Percentiles rank a stretch among this genome's conserved stretches.
phyloP scores from a whole-genome alignment of 2,797 vertebrate species.

The Enteromius viviparus region DNA sequence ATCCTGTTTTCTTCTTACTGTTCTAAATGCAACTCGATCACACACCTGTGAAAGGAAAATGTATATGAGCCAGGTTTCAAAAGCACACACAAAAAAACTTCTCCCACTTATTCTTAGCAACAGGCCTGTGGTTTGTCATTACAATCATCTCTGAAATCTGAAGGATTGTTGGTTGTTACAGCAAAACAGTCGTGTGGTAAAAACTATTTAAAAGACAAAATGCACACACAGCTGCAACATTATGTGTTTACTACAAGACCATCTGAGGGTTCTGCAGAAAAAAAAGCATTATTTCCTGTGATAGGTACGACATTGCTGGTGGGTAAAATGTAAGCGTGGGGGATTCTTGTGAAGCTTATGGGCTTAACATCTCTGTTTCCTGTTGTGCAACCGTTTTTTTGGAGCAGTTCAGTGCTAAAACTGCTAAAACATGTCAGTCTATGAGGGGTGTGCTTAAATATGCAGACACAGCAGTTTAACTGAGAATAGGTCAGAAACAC shows the following conservation, averaged over 20 bases:
- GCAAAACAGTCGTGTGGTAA: neutral
- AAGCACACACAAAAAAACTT: neutral
- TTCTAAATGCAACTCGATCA: constrained; percentile 15
- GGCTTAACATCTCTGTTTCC: constrained; percentile 17
- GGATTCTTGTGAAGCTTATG: neutral
- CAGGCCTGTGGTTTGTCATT: neutral
- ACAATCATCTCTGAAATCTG: neutral
- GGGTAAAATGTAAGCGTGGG: neutral
- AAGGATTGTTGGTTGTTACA: neutral
- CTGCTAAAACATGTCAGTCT: neutral
- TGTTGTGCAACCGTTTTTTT: constrained; percentile 17
- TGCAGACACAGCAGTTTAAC: neutral
- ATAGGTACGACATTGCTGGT: neutral
- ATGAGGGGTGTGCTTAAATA: neutral
- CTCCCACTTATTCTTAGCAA: neutral
- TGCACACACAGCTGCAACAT: neutral
- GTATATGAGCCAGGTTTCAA: neutral
- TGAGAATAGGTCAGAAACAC: neutral
- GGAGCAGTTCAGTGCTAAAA: neutral
- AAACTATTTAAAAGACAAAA: neutral
- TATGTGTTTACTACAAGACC: neutral
- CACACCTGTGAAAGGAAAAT: constrained; percentile 41
- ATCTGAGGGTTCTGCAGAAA: neutral
- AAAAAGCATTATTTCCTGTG: constrained; percentile 17
- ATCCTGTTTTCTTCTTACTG: constrained; percentile 20